A percentile compares a stretch with the other conserved stretches of the same genome.
These are phyloP conservation scores for Stigmatopora nigra DNA, from an alignment of 2,113 vertebrate genomes.

Conservation along the genomic window DNA sequence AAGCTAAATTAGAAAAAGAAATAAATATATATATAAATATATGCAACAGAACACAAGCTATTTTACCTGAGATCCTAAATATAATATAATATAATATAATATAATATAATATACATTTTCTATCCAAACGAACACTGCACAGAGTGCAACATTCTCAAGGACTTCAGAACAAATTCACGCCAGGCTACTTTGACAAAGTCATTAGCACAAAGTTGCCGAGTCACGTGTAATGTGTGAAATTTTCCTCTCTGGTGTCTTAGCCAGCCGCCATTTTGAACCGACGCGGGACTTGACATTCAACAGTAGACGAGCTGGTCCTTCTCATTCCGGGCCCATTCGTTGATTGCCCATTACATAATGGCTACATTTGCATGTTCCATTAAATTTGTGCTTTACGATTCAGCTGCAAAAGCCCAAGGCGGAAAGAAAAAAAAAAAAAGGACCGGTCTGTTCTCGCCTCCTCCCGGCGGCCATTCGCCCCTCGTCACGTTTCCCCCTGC, in stretches of 20 bases:
- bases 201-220: constrained; percentile 40
- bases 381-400: constrained; percentile 1
- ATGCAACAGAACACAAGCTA: no score
- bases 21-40: no score
- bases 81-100: no score
- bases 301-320: constrained; percentile 27
- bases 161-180: background rate
- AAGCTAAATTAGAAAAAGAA: no score
- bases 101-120: no score
- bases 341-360: constrained; percentile 8
- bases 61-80: no score
- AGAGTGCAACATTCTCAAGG: background rate
- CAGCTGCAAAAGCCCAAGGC: background rate
- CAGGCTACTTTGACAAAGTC: constrained; percentile 26
- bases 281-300: constrained; percentile 50
- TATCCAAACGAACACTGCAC: background rate
- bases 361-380: background rate
- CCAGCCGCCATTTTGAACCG: constrained; percentile 1
- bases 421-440: background rate
- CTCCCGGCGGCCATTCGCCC: constrained; percentile 25
- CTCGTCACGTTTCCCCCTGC: constrained; percentile 5
- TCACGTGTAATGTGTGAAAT: constrained; percentile 39
- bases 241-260: constrained; percentile 22
- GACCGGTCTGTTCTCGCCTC: constrained; percentile 5
- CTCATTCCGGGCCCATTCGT: constrained; percentile 10